Conservation (phyloP, 1,140 invertebrate genomes). For the Pseudomyrmex cubaensis region DNA sequence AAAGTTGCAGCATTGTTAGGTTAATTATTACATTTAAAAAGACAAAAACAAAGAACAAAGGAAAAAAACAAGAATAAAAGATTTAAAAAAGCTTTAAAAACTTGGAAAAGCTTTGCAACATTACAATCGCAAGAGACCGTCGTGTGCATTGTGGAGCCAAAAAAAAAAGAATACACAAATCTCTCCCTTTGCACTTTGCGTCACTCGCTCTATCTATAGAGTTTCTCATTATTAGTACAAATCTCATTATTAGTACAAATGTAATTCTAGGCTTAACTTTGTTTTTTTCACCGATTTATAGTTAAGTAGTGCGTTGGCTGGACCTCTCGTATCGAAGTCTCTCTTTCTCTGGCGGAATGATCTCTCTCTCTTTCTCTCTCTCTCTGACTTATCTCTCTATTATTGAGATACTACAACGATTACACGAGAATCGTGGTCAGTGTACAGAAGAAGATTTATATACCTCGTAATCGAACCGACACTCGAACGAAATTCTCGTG, state of each 20-base stretch:
- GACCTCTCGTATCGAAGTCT: not conserved
- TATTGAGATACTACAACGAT: not conserved
- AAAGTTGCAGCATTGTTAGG: no score
- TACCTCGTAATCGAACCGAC: not conserved
- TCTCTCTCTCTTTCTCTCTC: not conserved
- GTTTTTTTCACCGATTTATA: slow-evolving; percentile 16
- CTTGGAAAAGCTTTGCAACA: no score
- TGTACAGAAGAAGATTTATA: not conserved
- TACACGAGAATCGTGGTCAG: not conserved
- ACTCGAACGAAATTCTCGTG: slow-evolving; percentile 13
- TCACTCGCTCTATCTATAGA: not conserved
- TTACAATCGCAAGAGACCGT: not conserved
- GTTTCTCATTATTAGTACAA: not conserved
- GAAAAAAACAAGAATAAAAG: no score
- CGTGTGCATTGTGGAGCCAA: not conserved
- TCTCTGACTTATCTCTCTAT: slow-evolving; percentile 8
- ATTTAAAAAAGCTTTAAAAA: no score
- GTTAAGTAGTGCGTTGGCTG: slow-evolving; percentile 36
- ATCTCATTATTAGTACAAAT: slow-evolving; percentile 22
- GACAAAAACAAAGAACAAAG: no score
- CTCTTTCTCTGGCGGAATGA: slow-evolving; percentile 27
- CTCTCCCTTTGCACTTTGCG: not conserved
- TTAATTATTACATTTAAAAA: no score
- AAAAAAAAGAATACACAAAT: not conserved
- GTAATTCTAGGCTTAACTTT: slow-evolving; percentile 41